Evolutionary conservation across 2,888 invertebrate genomes (phyloP), one percentile per base, ranked within the genome.

Genomic region (Eilema sororculum): DNA sequence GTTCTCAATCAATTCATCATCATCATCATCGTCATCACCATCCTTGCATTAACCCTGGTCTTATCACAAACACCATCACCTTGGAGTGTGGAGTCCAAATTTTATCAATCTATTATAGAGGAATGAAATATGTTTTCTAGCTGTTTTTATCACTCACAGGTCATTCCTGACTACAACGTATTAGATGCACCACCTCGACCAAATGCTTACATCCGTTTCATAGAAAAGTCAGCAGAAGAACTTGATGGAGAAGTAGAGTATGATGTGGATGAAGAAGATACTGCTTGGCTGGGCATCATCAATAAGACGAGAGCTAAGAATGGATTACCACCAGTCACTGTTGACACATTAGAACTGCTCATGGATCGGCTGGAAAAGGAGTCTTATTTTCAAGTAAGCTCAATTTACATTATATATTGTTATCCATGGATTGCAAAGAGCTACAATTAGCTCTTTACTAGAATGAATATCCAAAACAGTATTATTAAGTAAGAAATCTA

Each of bases 291-390:
- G 73, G 96, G 97, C 52, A 96, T 98, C 68, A 97, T 99, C 79
- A 99, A 99, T 90, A 98, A 98, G 82, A 96, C 97, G 80, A 96
- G 99, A 64, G 95, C 96, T 68, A 96, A 97, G 59, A 96, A 97
- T 67, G 97, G 97, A 2, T 89, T 98, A 46, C 96, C 97, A 4
- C 95, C 96, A 0, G 97, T 99, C n/a, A 97, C 97, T 58, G 97
- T 98, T 33, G 98, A 99, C 87, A 98, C 97, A 0, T 96, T 99
- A 88, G 99, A 99, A 90, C 91, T 98, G n/a, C 93, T 99, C 1
- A 99, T 99, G 99, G 99, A 99, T 92, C 96, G 99, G 69, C 95
- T 99, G 81, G 99, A 99, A 88, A 99, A 99, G 90, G 99, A 99
- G 90, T 99, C 99, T 0, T 98, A 98, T 90, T 99, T 99, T 89